Evolutionary conservation across 2,888 invertebrate species (phyloP), one percentile per base, ranked within the genome.

Genomic region (Pterostichus niger): DNA sequence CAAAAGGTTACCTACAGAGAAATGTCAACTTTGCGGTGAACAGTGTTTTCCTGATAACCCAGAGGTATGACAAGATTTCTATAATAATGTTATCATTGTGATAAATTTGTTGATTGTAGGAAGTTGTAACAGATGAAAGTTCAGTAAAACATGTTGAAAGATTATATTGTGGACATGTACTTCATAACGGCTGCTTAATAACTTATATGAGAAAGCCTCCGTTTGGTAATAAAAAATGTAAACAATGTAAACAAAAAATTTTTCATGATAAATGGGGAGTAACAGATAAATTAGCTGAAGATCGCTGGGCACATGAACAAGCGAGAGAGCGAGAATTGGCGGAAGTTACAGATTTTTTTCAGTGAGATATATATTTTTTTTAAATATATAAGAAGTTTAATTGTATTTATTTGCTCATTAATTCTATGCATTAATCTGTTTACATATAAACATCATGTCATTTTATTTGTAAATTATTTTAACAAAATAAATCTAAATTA

Each of bases 251-350:
- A 6, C 90, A 93, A 85, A 92, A 92, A 85, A 92, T 96, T 84
- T 94, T 92, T 85, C 95, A 95, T 87, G 94, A 94, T 85, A 95
- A 94, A 86, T 96, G 95, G 94, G 93, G 93, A 80, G 88, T 94
- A 5, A 92, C 92, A 76, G 93, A 95, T 33, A 93, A 93, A 87
- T 89, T 95, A 44, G 94, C 94, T 0, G 95, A 95, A 89, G 92
- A 93, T 71, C 91, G 95, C 71, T 95, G 95, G 95, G 95, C 95
- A 1, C 95, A 95, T 87, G 93, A 95, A 87, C 94, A 96, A 88
- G 95, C 95, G 2, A 91, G 94, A 81, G 92, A 93, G 86, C 90
- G 95, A 84, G 95, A 96, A 88, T 89, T 96, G 15, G 93, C 94
- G 64, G 95, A 96, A 90, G 95, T 95, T 7, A 92, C 93, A 1